These are phyloP conservation scores for Bovichtus variegatus DNA, from an alignment of 2,797 vertebrate genomes.

Conservation along the genomic window DNA sequence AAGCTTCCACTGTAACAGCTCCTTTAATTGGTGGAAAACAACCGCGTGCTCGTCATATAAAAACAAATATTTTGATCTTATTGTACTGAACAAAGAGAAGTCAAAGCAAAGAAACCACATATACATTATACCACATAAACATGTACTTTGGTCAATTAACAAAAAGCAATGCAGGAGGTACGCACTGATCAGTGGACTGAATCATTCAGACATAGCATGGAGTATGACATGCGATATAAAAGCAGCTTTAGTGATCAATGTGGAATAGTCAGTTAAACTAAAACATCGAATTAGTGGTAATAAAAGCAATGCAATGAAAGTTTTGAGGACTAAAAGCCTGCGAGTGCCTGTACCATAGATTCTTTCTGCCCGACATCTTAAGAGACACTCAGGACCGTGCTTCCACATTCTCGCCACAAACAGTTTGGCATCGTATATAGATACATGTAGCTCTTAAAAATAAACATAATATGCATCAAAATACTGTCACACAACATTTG, in stretches of 20 bases:
- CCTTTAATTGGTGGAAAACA: conserved; percentile 22
- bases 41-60: conserved; percentile 36
- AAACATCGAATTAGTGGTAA: conserved; percentile 42
- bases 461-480: conserved; percentile 29
- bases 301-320: conserved; percentile 43
- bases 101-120: conserved; percentile 48
- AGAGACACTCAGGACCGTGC: conserved; percentile 2
- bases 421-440: conserved; percentile 29
- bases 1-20: conserved; percentile 28
- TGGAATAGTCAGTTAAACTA: conserved; percentile 23
- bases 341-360: conserved; percentile 62
- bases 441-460: conserved; percentile 29
- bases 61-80: conserved; percentile 33
- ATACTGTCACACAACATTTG: conserved; percentile 33
- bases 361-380: conserved; percentile 8
- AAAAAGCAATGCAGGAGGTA: conserved; percentile 16
- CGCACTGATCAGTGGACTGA: conserved; percentile 7
- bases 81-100: conserved; percentile 29
- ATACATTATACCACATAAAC: conserved; percentile 51
- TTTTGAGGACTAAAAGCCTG: conserved; percentile 11
- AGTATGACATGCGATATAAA: conserved; percentile 13
- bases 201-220: not conserved
- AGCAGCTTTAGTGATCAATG: conserved; percentile 48
- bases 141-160: conserved; percentile 64
- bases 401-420: conserved; percentile 15